Percentiles rank a stretch among this genome's conserved stretches.
Evolutionary conservation across 2,888 invertebrate genomes (phyloP).

Genomic region (Andrena chrysosceles): DNA sequence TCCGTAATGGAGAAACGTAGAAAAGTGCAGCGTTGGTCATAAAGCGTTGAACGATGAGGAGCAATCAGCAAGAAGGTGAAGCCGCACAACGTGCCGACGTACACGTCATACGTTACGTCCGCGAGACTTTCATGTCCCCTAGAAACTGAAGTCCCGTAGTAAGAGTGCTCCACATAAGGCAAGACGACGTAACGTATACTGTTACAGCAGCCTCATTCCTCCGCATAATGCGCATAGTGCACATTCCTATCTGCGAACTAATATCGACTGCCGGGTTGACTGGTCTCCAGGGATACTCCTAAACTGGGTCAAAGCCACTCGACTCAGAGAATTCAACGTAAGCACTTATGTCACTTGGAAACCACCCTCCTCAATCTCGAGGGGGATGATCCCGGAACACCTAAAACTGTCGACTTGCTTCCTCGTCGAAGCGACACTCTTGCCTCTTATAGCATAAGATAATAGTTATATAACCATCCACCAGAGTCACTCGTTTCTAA

Average conservation of each 20-base stretch:
- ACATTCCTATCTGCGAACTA: conserved; percentile 59
- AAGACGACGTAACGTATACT: conserved; percentile 62
- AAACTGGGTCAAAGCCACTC: conserved; percentile 58
- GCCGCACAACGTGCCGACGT: conserved; percentile 6
- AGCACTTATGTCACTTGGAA: not conserved
- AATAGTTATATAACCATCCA: no score
- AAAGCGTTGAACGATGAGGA: conserved; percentile 16
- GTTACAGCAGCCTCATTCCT: conserved; percentile 59
- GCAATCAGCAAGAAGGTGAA: conserved; percentile 4
- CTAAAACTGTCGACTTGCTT: not conserved
- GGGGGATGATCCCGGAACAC: not conserved
- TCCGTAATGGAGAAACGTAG: not conserved
- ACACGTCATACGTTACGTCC: conserved; percentile 43
- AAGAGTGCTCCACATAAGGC: conserved; percentile 67
- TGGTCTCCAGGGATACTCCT: conserved; percentile 38
- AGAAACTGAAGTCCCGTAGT: conserved; percentile 61
- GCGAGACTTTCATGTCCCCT: conserved; percentile 37
- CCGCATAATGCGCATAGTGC: conserved; percentile 59
- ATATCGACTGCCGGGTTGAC: conserved; percentile 62
- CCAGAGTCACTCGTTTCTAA: no score
- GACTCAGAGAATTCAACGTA: conserved; percentile 12
- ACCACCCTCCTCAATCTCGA: not conserved
- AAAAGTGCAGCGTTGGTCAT: not conserved
- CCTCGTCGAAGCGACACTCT: no score
- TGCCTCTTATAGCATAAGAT: no score